Evolutionary conservation across 2,797 vertebrate genomes (phyloP).

Genomic region (Adrianichthys oophorus): DNA sequence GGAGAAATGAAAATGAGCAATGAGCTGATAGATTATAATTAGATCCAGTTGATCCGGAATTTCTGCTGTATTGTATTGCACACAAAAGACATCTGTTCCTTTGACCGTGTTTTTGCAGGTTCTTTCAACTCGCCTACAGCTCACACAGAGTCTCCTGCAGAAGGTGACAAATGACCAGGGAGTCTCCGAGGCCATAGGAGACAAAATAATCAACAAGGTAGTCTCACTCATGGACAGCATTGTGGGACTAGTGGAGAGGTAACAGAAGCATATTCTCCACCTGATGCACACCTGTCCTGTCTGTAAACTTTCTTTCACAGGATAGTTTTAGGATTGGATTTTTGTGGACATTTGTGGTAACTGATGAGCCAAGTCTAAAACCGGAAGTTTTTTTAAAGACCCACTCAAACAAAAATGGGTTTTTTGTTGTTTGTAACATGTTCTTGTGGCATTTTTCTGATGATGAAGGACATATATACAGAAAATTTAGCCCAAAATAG

Average conservation of each 20-base stretch:
- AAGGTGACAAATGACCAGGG: slow-evolving; percentile 53
- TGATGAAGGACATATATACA: too few relatives aligned
- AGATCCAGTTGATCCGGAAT: slow-evolving; percentile 19
- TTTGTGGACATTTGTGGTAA: too few relatives aligned
- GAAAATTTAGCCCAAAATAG: too few relatives aligned
- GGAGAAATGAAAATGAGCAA: background rate
- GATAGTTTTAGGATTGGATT: too few relatives aligned
- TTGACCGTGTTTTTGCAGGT: slow-evolving; percentile 42
- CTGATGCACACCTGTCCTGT: too few relatives aligned
- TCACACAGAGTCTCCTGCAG: slow-evolving; percentile 64
- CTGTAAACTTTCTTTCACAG: too few relatives aligned
- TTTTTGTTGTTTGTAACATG: too few relatives aligned
- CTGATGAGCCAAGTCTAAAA: too few relatives aligned
- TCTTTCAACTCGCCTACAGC: slow-evolving; percentile 62
- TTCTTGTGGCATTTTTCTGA: too few relatives aligned
- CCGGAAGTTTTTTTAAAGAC: too few relatives aligned
- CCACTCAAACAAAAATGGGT: too few relatives aligned
- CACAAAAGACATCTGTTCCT: background rate
- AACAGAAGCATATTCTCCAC: slow-evolving; percentile 1
- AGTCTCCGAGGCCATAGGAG: slow-evolving; percentile 44
- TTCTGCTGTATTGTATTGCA: background rate
- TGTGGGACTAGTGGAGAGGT: slow-evolving; percentile 62
- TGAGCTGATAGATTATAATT: background rate
- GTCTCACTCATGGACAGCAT: slow-evolving; percentile 67
- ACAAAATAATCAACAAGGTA: slow-evolving; percentile 64